These are phyloP conservation scores for Thripadectes ignobilis DNA, from an alignment of 2,797 vertebrate species.

Conservation along the genomic window DNA sequence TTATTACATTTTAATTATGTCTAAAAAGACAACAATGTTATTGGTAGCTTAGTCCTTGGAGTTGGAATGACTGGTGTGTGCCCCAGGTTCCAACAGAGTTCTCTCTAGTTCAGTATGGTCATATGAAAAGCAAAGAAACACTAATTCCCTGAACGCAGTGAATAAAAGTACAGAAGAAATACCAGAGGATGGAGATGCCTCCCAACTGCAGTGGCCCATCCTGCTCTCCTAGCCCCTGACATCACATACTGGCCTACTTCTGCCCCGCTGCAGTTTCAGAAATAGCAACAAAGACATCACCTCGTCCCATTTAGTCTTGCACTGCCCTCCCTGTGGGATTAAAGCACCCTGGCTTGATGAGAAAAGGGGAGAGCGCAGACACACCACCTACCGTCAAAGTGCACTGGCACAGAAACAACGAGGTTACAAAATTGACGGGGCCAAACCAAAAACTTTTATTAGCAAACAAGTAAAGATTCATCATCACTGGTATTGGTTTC, in stretches of 20 bases:
- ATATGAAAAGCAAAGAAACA: conserved; percentile 45
- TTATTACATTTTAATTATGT: not conserved
- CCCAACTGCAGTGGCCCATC: not conserved
- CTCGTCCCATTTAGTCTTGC: not conserved
- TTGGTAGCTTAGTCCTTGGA: not conserved
- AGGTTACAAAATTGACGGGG: conserved; percentile 43
- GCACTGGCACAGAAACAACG: not conserved
- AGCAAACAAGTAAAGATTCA: conserved; percentile 83
- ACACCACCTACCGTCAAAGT: not conserved
- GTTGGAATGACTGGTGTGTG: not conserved
- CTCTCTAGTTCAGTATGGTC: not conserved
- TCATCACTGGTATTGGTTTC: conserved; percentile 78
- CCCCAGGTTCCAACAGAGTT: not conserved
- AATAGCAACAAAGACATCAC: not conserved
- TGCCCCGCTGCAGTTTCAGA: not conserved
- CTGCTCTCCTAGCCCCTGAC: not conserved
- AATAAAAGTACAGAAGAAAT: conserved; percentile 2
- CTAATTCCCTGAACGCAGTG: conserved; percentile 65
- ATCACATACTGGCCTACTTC: not conserved
- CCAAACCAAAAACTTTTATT: conserved; percentile 52
- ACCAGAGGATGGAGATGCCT: not conserved
- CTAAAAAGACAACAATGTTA: not conserved
- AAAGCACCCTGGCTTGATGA: not conserved
- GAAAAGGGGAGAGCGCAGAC: not conserved
- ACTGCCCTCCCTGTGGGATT: not conserved